Evolutionary conservation across 2,113 vertebrate genomes (phyloP), one percentile per base, ranked within the genome.

Genomic region (Thamnaconus septentrionalis): DNA sequence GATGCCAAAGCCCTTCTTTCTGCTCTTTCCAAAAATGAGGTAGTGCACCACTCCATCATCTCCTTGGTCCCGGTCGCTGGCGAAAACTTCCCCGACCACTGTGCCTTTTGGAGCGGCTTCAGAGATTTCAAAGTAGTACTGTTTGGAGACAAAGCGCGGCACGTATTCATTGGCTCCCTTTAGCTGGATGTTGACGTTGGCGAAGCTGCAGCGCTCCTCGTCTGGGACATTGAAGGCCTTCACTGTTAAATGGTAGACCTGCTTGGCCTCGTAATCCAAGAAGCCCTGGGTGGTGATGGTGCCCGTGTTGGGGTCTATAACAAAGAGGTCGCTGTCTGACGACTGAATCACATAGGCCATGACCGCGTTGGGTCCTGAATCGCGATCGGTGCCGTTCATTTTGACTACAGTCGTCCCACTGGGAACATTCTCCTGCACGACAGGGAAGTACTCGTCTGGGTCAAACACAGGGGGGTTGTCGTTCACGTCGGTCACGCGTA

Each of bases 151-250:
- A 85, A 99, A 99, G 50, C 96, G 95, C 9, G 97, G 97, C n/a
- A 98, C 95, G 1, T 98, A 99, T 50, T 99, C 97, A 71, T 99
- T 99, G 69, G 96, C 94, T 59, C 97, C 97, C 84, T 94, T 91
- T 3, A 99, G 86, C 54, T 96, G 95, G 64, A 99, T 92, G 59
- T 94, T 94, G 67, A 99, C 92, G 1, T 90, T 94, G 67, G 96
- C 96, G 65, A 98, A 97, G 80, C 93, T 96, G 83, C 94, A 98
- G 6, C 93, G 91, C 56, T 98, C 96, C 73, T 98, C 96, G 65
- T 98, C 96, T 0, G 96, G 97, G 64, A 98, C 93, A 49, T 98
- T 98, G 84, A 98, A 99, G 61, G 95, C 97, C 84, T 98, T 98
- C 9, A 98, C 92, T 0, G 92, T 98, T 71, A 98, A 83, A 70